Percentiles rank a stretch among this genome's conserved stretches.
These are phyloP conservation scores for Morone saxatilis DNA, from an alignment of 2,113 vertebrate species.

Conservation along the genomic window DNA sequence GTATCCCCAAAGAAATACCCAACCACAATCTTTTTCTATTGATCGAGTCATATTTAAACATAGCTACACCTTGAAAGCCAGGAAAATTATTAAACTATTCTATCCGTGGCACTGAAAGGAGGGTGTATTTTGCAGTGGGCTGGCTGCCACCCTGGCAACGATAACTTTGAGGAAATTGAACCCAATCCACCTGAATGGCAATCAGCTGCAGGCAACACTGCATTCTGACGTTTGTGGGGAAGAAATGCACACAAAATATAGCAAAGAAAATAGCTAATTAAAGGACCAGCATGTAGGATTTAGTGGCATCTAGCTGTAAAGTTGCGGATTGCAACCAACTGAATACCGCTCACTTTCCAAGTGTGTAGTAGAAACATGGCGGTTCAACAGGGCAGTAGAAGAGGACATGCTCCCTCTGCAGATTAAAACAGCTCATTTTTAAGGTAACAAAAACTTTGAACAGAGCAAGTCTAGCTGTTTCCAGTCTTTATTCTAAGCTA, in stretches of 20 bases:
- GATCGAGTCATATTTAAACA: background rate
- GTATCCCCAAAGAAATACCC: background rate
- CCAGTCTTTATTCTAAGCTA: background rate
- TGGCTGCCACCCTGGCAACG: background rate
- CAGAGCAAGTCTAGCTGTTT: background rate
- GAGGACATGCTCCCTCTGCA: too few relatives aligned
- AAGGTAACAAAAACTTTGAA: background rate
- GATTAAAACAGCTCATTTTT: too few relatives aligned
- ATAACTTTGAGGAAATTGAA: constrained; percentile 13
- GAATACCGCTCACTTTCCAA: too few relatives aligned
- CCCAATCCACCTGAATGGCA: background rate
- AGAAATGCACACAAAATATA: too few relatives aligned
- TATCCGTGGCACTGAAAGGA: background rate
- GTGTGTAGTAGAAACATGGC: too few relatives aligned
- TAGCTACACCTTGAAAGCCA: background rate
- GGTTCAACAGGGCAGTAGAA: too few relatives aligned
- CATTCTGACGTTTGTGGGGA: background rate
- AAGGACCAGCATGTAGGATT: too few relatives aligned
- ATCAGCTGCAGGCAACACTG: background rate
- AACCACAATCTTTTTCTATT: background rate
- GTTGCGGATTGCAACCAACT: too few relatives aligned
- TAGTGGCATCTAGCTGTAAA: too few relatives aligned
- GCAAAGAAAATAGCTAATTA: too few relatives aligned
- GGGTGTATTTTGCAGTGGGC: constrained; percentile 1
- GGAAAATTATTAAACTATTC: background rate